Evolutionary conservation across 2,888 invertebrate species (phyloP).

Genomic region (Nyleta sp.): DNA sequence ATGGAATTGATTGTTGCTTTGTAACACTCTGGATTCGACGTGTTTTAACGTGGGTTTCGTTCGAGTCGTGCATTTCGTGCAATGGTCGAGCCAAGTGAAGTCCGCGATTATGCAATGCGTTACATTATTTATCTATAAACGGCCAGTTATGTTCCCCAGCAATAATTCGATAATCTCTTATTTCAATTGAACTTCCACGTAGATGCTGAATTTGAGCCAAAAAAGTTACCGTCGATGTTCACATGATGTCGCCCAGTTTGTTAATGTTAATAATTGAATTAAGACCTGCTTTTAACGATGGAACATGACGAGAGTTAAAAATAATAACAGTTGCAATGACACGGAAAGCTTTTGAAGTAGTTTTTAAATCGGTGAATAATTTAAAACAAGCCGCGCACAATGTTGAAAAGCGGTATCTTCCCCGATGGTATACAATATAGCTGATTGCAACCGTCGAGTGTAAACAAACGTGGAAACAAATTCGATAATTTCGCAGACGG

Average conservation of each 20-base stretch:
- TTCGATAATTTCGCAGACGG: too few relatives aligned
- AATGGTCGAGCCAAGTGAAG: neutral
- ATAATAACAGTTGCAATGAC: slow-evolving; percentile 1
- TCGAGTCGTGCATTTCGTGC: neutral
- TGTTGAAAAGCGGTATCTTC: neutral
- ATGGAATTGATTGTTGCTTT: slow-evolving; percentile 26
- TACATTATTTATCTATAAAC: neutral
- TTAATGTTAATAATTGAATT: neutral
- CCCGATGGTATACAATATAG: neutral
- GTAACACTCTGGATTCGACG: slow-evolving; percentile 19
- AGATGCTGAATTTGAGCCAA: neutral
- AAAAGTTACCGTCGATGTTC: slow-evolving; percentile 1
- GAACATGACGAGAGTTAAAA: neutral
- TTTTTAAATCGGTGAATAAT: slow-evolving; percentile 1
- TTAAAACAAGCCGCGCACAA: neutral
- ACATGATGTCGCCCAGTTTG: neutral
- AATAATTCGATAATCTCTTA: neutral
- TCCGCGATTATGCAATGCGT: neutral
- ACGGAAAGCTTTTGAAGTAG: neutral
- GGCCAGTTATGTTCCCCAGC: neutral
- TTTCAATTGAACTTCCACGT: neutral
- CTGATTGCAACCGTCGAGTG: neutral
- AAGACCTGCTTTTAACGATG: slow-evolving; percentile 5
- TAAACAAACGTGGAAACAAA: neutral
- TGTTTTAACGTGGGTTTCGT: neutral